Evolutionary conservation across 1,140 invertebrate species (phyloP).

Genomic region (Goniozus legneri): DNA sequence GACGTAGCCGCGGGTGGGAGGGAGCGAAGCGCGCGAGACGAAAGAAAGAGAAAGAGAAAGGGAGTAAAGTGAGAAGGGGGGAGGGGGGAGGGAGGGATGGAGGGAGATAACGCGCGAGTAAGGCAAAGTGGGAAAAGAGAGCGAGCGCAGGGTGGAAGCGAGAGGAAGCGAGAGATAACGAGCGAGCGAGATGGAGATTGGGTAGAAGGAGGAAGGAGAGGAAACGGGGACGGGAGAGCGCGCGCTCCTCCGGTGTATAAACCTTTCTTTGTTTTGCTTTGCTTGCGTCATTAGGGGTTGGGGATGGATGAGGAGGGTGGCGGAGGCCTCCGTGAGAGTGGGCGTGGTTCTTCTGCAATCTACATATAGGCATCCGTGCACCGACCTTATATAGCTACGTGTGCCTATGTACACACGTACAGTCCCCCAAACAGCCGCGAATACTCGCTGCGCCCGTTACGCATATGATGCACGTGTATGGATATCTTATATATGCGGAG

Average conservation of each 20-base stretch:
- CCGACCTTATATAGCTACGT: slow-evolving; percentile 29
- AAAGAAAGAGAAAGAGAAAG: slow-evolving; percentile 10
- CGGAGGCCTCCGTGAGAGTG: slow-evolving; percentile 28
- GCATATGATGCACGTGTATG: no score
- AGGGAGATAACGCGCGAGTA: no score
- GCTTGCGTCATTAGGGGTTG: slow-evolving; percentile 53
- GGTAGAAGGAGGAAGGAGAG: slow-evolving; percentile 3
- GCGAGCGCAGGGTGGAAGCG: slow-evolving; percentile 6
- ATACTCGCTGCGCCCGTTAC: no score
- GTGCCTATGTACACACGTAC: slow-evolving; percentile 21
- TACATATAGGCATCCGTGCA: slow-evolving; percentile 39
- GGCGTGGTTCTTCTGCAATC: slow-evolving; percentile 49
- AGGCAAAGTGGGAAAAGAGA: slow-evolving; percentile 17
- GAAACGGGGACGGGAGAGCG: slow-evolving; percentile 11
- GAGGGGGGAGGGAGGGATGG: no score
- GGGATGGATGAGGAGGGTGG: slow-evolving; percentile 33
- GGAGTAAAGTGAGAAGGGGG: slow-evolving; percentile 14
- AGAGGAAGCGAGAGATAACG: slow-evolving; percentile 3
- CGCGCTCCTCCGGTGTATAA: slow-evolving; percentile 44
- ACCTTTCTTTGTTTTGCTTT: slow-evolving; percentile 55
- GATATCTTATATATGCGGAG: no score
- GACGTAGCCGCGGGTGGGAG: slow-evolving; percentile 16
- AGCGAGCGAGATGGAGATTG: not conserved
- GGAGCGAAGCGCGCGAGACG: slow-evolving; percentile 8
- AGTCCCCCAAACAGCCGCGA: not conserved